These are phyloP conservation scores for Callipepla squamata DNA, from an alignment of 2,113 vertebrate species.

Conservation along the genomic window DNA sequence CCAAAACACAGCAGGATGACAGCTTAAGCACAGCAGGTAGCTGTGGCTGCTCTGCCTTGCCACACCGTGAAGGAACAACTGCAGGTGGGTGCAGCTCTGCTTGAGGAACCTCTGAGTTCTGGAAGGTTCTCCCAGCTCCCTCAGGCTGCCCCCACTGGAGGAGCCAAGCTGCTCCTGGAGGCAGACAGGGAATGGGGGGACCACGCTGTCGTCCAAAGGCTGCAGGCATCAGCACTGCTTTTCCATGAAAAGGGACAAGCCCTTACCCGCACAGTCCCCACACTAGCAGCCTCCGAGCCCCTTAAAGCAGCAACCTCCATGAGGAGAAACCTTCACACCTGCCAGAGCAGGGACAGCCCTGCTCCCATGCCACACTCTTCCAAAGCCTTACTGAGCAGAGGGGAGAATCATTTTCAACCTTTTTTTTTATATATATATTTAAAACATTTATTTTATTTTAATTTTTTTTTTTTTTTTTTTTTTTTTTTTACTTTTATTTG, in stretches of 20 bases:
- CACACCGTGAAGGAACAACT: rapidly evolving
- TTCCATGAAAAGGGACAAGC: rapidly evolving
- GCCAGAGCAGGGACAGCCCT: not conserved
- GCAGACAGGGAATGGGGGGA: not conserved
- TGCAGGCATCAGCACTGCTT: not conserved
- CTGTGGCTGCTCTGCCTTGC: rapidly evolving
- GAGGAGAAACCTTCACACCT: rapidly evolving
- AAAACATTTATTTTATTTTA: not conserved
- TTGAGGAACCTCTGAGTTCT: rapidly evolving
- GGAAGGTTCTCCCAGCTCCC: rapidly evolving
- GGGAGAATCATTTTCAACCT: not conserved
- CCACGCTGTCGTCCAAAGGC: rapidly evolving
- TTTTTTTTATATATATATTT: not conserved
- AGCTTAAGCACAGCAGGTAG: rapidly evolving
- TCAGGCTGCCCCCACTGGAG: rapidly evolving
- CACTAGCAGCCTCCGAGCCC: rapidly evolving
- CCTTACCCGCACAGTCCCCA: rapidly evolving
- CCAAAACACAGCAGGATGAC: too few species aligned
- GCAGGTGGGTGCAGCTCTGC: not conserved
- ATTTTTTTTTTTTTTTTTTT: not conserved
- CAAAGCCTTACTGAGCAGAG: not conserved
- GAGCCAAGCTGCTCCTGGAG: rapidly evolving
- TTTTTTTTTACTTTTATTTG: not conserved
- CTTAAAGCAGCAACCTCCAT: rapidly evolving
- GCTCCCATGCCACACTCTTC: rapidly evolving